These are phyloP conservation scores for Accipiter virgatus DNA, from an alignment of 2,113 vertebrate genomes.

Conservation along the genomic window DNA sequence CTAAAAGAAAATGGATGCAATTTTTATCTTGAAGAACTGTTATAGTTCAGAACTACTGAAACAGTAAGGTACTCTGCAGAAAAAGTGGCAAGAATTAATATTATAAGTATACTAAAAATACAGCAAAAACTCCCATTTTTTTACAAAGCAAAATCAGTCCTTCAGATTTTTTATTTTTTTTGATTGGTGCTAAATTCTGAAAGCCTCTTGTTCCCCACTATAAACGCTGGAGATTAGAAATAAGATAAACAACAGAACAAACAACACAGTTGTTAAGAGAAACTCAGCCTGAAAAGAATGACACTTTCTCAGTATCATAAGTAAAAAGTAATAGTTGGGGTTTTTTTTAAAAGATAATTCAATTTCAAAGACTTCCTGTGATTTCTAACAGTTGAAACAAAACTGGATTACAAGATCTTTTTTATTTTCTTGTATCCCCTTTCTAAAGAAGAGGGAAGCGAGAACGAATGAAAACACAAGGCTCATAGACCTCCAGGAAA, in stretches of 20 bases:
- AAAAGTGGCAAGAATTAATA: not conserved
- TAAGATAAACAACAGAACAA: not conserved
- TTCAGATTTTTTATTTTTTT: not conserved
- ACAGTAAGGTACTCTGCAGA: not conserved
- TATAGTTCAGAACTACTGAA: not conserved
- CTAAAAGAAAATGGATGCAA: not conserved
- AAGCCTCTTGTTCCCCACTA: not conserved
- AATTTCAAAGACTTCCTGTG: slow-evolving; percentile 51
- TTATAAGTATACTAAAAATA: not conserved
- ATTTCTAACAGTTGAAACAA: slow-evolving; percentile 54
- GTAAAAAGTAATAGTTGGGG: not conserved
- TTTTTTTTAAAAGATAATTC: not conserved
- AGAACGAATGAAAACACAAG: slow-evolving; percentile 46
- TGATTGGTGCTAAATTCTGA: not conserved
- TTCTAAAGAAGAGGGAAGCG: slow-evolving; percentile 20
- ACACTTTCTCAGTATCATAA: slow-evolving; percentile 20
- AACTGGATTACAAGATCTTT: slow-evolving; percentile 38
- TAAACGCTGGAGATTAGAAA: not conserved
- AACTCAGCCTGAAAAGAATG: not conserved
- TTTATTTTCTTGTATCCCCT: not conserved
- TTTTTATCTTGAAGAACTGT: not conserved
- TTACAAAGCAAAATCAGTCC: not conserved
- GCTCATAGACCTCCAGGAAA: slow-evolving; percentile 62
- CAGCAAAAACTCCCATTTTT: not conserved
- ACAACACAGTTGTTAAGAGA: not conserved